Evolutionary conservation across 1,140 invertebrate species (phyloP).

Genomic region (Drosophila seguyi): DNA sequence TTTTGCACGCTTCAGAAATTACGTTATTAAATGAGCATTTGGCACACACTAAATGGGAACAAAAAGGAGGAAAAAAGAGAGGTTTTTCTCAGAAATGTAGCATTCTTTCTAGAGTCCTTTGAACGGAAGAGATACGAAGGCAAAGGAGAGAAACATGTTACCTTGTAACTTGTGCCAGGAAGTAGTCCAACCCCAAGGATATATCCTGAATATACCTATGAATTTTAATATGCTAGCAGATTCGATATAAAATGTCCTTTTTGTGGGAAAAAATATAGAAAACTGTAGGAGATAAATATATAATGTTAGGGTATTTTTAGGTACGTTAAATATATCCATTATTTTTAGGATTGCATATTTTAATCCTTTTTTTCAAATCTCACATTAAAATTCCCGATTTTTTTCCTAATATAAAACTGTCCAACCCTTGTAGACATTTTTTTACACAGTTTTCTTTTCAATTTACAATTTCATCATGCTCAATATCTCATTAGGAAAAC

Average conservation of each 20-base stretch:
- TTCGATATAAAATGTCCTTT: neutral
- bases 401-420: neutral
- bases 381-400: too few species aligned
- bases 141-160: neutral
- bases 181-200: slow-evolving; percentile 60
- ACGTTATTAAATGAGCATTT: slow-evolving; percentile 84
- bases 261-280: neutral
- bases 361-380: too few species aligned
- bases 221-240: slow-evolving; percentile 7
- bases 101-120: slow-evolving; percentile 5
- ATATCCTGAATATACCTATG: neutral
- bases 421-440: too few species aligned
- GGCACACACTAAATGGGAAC: slow-evolving; percentile 77
- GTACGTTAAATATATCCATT: neutral
- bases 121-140: slow-evolving; percentile 33
- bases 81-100: slow-evolving; percentile 6
- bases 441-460: neutral
- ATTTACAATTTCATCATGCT: slow-evolving; percentile 25
- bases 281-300: neutral
- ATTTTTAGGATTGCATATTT: neutral
- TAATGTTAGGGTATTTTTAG: rapidly evolving
- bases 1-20: slow-evolving; percentile 83
- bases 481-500: slow-evolving; percentile 46
- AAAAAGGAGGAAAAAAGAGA: neutral
- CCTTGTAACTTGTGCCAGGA: slow-evolving; percentile 43